These are phyloP conservation scores for Drosophila takahashii DNA, from an alignment of 1,140 invertebrate species.

Conservation along the genomic window DNA sequence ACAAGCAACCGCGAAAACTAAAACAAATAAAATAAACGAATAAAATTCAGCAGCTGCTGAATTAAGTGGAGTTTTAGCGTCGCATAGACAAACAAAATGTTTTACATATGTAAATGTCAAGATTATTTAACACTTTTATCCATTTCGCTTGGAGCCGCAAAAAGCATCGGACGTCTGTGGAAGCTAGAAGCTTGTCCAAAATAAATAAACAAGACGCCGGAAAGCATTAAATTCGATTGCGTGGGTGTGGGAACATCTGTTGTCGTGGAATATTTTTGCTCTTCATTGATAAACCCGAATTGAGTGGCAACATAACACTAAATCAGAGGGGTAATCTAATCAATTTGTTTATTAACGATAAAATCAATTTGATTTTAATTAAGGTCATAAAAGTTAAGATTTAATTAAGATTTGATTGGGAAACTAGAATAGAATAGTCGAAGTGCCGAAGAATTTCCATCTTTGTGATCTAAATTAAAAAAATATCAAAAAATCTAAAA, in stretches of 20 bases:
- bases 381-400: background rate
- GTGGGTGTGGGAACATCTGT: conserved; percentile 35
- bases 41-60: conserved; percentile 20
- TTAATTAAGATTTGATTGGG: background rate
- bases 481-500: too few species aligned
- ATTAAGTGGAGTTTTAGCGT: conserved; percentile 46
- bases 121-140: conserved; percentile 39
- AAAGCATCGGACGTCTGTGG: background rate
- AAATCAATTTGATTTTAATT: too few species aligned
- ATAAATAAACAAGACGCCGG: conserved; percentile 22
- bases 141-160: conserved; percentile 16
- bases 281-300: conserved; percentile 5
- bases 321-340: conserved; percentile 15
- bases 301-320: background rate
- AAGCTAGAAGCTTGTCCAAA: background rate
- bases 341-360: background rate
- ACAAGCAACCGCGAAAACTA: conserved; percentile 20
- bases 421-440: background rate
- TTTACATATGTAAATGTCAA: conserved; percentile 73
- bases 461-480: background rate
- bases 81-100: conserved; percentile 41
- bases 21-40: conserved; percentile 51
- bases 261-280: conserved; percentile 19
- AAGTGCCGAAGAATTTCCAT: background rate
- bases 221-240: conserved; percentile 23